A percentile compares a stretch with the other conserved stretches of the same genome.
phyloP scores from a whole-genome alignment of 1,140 invertebrate genomes.

The Bombus pascuorum region DNA sequence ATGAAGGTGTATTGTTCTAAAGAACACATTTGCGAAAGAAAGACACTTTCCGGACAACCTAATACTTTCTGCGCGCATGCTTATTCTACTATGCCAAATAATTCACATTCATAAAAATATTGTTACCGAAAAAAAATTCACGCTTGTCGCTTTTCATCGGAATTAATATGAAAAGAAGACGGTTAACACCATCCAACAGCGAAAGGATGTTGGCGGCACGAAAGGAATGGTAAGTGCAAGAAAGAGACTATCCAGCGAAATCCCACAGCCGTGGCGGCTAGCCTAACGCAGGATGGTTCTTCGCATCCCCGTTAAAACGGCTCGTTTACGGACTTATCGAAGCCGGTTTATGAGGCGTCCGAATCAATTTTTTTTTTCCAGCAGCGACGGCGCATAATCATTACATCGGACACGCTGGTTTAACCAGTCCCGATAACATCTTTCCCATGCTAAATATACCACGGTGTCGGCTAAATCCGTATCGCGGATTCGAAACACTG shows the following conservation, averaged over 20 bases:
- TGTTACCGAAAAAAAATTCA: background rate
- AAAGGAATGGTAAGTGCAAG: background rate
- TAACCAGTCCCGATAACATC: constrained; percentile 79
- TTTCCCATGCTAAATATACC: constrained; percentile 76
- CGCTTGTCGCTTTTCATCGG: background rate
- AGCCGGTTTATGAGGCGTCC: constrained; percentile 72
- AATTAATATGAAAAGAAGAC: background rate
- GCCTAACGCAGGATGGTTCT: constrained; percentile 52
- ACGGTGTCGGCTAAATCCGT: constrained; percentile 72
- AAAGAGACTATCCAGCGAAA: constrained; percentile 36
- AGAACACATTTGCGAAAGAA: too few species aligned
- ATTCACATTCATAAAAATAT: background rate
- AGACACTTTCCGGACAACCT: too few species aligned
- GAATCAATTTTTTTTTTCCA: constrained; percentile 68
- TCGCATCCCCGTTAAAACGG: constrained; percentile 69
- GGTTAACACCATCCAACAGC: background rate
- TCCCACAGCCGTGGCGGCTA: constrained; percentile 44
- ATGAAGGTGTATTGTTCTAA: too few species aligned
- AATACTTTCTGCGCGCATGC: too few species aligned
- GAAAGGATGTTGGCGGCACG: background rate
- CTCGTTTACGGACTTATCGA: constrained; percentile 67
- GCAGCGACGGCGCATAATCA: constrained; percentile 69
- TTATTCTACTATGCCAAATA: background rate
- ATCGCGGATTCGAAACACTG: constrained; percentile 65
- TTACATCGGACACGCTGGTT: constrained; percentile 72